Evolutionary conservation across 92 coral and sea anemone genomes (phyloP).

Genomic region (Palythoa caribaeorum): DNA sequence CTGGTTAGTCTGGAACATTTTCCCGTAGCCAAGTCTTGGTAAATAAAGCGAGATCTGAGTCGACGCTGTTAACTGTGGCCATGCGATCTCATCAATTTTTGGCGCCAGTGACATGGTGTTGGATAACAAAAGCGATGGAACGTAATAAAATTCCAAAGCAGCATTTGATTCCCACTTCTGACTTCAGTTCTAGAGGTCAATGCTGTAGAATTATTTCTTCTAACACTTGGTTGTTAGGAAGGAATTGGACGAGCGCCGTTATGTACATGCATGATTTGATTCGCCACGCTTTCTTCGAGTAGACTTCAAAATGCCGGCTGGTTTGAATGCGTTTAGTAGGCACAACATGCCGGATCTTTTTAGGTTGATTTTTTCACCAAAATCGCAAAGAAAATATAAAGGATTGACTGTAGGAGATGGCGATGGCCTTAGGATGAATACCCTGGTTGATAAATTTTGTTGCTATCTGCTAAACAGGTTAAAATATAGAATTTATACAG

Average conservation of each 20-base stretch:
- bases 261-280: neutral
- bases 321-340: neutral
- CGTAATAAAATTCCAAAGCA: neutral
- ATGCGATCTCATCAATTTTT: constrained; percentile 46
- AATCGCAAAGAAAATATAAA: neutral
- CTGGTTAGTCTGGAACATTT: constrained; percentile 8
- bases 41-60: constrained; percentile 21
- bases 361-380: neutral
- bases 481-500: neutral
- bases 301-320: neutral
- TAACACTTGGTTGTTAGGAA: neutral
- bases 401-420: neutral
- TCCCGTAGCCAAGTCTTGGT: constrained; percentile 41
- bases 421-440: neutral
- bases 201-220: neutral
- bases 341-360: neutral
- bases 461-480: neutral
- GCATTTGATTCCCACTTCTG: neutral
- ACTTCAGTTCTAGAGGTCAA: neutral
- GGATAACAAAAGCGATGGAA: constrained; percentile 44
- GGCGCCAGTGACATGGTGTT: constrained; percentile 51
- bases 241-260: neutral
- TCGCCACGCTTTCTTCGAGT: neutral
- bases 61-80: constrained; percentile 10
- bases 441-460: neutral